A percentile compares a stretch with the other conserved stretches of the same genome.
phyloP scores from a whole-genome alignment of 2,797 vertebrate genomes.

The Semaprochilodus insignis region DNA sequence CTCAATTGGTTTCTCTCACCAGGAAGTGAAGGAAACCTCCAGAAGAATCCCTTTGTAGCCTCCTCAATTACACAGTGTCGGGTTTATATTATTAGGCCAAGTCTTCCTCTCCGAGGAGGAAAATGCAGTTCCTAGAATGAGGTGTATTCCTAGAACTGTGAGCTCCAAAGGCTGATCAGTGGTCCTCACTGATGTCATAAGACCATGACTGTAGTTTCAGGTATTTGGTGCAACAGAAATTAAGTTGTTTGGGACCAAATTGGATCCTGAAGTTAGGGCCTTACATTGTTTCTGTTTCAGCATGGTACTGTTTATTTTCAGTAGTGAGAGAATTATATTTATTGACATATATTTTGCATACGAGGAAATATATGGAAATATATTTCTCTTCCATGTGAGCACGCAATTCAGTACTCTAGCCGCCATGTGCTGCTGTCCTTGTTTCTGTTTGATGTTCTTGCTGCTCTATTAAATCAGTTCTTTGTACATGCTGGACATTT shows the following conservation, averaged over 20 bases:
- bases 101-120: background rate
- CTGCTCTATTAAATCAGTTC: background rate
- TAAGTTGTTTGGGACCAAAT: background rate
- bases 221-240: background rate
- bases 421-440: background rate
- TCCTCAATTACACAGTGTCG: background rate
- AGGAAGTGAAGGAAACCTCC: conserved; percentile 55
- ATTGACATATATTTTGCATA: too few relatives aligned
- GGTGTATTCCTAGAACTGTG: background rate
- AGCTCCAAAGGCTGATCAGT: background rate
- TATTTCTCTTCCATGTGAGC: too few relatives aligned
- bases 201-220: background rate
- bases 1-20: conserved; percentile 37
- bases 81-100: conserved; percentile 4
- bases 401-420: too few relatives aligned
- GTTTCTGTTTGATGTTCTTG: background rate
- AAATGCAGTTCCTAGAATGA: background rate
- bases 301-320: too few relatives aligned
- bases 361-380: too few relatives aligned
- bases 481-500: too few relatives aligned
- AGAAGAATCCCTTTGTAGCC: conserved; percentile 65
- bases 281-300: background rate
- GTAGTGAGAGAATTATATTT: too few relatives aligned
- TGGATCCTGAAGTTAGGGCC: too few relatives aligned
- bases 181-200: background rate